Base-by-base conservation (phyloP, 1,140 invertebrate species). In the Pteromalus puparum region DNA sequence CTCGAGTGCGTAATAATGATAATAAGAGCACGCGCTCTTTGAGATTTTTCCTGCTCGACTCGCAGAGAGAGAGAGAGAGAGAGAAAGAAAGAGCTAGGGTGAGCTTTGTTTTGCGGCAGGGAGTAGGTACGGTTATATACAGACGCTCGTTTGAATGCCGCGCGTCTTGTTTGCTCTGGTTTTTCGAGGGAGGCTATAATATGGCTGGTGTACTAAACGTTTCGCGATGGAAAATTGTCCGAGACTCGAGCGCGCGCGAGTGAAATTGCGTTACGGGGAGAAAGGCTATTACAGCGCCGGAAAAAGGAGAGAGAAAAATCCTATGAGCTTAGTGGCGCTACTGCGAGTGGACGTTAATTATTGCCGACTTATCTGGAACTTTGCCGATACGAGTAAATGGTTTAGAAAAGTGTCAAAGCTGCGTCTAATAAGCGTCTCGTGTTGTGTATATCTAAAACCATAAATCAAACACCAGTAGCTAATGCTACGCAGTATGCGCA, bases 1-100 rank as follows among this genome's bases (percentile, higher is more conserved):
- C 73, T 38, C 34, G 73, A 74, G 73, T 74, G 73, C 34, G 30
- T 74, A 74, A 74, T 42, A 34, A 74, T 74, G 34, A 74, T 74
- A 74, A 74, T 30, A 74, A 42, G 72, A 74, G 30, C 68, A 42
- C 72, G 34, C 34, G 72, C 24, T 38, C 26, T 38, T 74, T 74
- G 26, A 12, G 34, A 18, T 74, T 21, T 28, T 30, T 72, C 6
- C 30, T 42, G 38, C 38, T 12, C 38, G 3, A 34, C 30, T 34
- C 30, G 30, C 30, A 0, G 30, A 34, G 30, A 34, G 30, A 34
- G 30, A 34, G 0, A 34, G 30, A 0, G 30, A n/a, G 30, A 34
- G 30, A 34, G 30, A 34, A 34, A 34, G n/a, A n/a, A 34, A 34
- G 30, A 34, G 38, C 9, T 9, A n/a, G 53, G 53, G 21, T 18